Base-by-base conservation (phyloP, 2,888 invertebrate genomes). In the Papilio protenor region DNA sequence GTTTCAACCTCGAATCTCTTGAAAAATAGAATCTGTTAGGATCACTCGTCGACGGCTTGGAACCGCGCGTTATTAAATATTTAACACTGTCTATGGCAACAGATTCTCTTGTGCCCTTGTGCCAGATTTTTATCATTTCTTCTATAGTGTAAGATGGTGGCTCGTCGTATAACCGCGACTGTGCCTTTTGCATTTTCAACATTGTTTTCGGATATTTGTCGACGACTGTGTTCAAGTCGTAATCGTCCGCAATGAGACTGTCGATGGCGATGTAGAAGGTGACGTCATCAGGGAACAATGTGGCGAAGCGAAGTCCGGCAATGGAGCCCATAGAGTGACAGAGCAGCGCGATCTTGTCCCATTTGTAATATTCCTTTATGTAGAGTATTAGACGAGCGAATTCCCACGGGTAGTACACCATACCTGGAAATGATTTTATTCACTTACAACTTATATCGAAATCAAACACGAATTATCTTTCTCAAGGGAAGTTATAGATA, bases 321-420 rank as follows among this genome's bases (percentile, higher is more conserved):
- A 96, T 95, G 0, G 96, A 95, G 33, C 97, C 96, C 95, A 97
- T 95, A 0, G 97, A 97, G 86, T 97, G 97, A 0, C 95, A 95
- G 75, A 97, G 82, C 61, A 97, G 85, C 2, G 96, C 96, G 0
- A 97, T 91, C 88, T 96, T 96, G 12, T 96, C 93, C 97, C 97
- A 97, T 81, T 96, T 95, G 83, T 96, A 96, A 84, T 96, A 94
- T 23, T 96, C 93, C 84, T 95, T 95, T 72, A 97, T 82, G 71
- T 95, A 91, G 55, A 95, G 89, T 18, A 97, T 87, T 55, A 95
- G 76, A 74, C 90, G 86, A 23, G 91, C 89, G 16, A 90, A 81
- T 70, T 94, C 93, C 94, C 94, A 83, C 88, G 90, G 57, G 95
- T 89, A 90, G 82, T 94, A 94, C 79, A 90, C 88, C 84, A 90